phyloP scores from a whole-genome alignment of 2,888 invertebrate species.

The Geotrupes spiniger region DNA sequence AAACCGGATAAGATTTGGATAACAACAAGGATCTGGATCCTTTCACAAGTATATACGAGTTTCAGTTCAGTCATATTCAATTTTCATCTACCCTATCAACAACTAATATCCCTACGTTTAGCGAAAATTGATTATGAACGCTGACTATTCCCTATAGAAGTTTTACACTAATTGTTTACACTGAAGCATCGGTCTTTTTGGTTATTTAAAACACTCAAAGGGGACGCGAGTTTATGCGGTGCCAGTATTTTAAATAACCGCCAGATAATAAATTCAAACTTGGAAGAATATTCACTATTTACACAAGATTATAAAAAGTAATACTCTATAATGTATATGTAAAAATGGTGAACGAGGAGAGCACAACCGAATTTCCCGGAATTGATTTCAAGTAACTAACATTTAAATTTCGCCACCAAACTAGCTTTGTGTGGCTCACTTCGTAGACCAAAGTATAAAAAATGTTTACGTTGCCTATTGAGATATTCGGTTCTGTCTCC shows the following conservation, averaged over 20 bases:
- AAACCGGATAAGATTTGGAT: not conserved
- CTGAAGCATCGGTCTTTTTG: not conserved
- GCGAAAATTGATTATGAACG: not conserved
- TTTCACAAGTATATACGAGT: not conserved
- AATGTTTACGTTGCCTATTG: not conserved
- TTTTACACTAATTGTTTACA: slow-evolving; percentile 4
- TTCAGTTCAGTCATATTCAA: slow-evolving; percentile 1
- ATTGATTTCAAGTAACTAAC: too few species aligned
- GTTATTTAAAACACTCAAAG: not conserved
- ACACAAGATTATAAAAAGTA: slow-evolving; percentile 8
- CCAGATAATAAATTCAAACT: not conserved
- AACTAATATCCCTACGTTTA: not conserved
- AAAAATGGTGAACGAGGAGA: slow-evolving; percentile 7
- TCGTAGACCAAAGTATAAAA: slow-evolving; percentile 1
- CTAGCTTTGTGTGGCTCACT: too few species aligned
- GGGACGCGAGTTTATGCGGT: not conserved
- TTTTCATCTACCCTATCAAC: not conserved
- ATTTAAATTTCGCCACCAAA: not conserved
- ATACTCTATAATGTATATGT: slow-evolving; percentile 10
- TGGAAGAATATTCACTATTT: slow-evolving; percentile 11
- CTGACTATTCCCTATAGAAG: not conserved
- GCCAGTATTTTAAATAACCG: slow-evolving; percentile 1
- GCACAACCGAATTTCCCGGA: slow-evolving; percentile 10
- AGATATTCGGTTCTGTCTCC: slow-evolving; percentile 16
- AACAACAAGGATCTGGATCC: slow-evolving; percentile 5